Evolutionary conservation across 2,888 invertebrate species (phyloP), one percentile per base, ranked within the genome.

Genomic region (Tholera decimalis): DNA sequence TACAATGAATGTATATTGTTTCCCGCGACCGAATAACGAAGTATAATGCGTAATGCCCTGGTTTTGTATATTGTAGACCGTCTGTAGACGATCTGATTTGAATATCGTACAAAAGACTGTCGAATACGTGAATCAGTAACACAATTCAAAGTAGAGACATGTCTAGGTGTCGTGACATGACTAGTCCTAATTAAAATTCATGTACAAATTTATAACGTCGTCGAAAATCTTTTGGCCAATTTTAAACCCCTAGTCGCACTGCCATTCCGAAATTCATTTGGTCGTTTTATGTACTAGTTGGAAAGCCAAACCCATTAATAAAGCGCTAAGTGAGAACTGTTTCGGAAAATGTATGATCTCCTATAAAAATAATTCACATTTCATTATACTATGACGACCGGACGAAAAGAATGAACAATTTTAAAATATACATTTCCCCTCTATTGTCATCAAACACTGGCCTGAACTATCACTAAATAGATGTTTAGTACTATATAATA

Each of bases 361-460:
- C 58, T 83, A 82, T 67, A 80, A 78, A 79, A 79, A 71, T 79
- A 83, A 82, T 83, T 72, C 67, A 72, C 57, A 72, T 73, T 73
- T 69, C 24, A 63, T 50, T 70, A 71, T 57, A 47, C 63, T 68
- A 60, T 47, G 50, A 72, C 73, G 68, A 83, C 69, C 70, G 61
- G 68, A 64, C 65, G 59, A 80, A 71, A 76, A 68, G 69, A 77
- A 80, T 77, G 56, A 80, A 75, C 65, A 39, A 67, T 75, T 53
- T 54, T 53, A 43, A 53, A 77, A 72, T 68, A 51, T 68, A 56
- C 66, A 44, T 65, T 79, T 67, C 64, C 79, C 79, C 55, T 82
- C 86, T 85, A 89, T 88, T 90, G 86, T 91, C 88, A 86, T 88
- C 80, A 85, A 85, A 90, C 88, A 92, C 92, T 93, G 93, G 93